Evolutionary conservation across 64 coral and sea anemone genomes (phyloP), one percentile per base, ranked within the genome.

Genomic region (Trachythela sp.): DNA sequence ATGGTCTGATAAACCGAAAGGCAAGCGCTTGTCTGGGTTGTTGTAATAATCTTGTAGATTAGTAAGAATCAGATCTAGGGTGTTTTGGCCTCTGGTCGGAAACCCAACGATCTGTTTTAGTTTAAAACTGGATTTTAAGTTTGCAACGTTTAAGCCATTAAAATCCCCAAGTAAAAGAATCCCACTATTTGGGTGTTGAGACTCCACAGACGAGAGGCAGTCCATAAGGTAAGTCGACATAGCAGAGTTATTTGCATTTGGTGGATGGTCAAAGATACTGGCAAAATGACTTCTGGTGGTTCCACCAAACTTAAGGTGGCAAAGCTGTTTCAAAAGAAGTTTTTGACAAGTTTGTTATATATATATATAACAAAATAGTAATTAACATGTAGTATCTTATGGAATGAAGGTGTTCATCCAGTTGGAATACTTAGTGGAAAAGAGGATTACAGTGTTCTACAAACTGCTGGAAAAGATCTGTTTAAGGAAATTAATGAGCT

Each of bases 401-500:
- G 56, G 56, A 64, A 64, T 48, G 84, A 51, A 93, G 92, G 87
- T 70, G 84, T 85, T 85, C 83, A 89, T 42, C 88, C 87, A 36
- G 67, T 89, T 40, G 87, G 72, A 40, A 49, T 89, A 14, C 50
- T 86, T 8, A 86, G 70, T 89, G 80, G 83, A 6, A 48, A 36
- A 39, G 92, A 89, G 84, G 68, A 50, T 32, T 71, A 70, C 48
- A 31, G 48, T 9, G 88, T 83, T 0, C 39, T 93, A 48, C 38
- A 88, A 85, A 83, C 88, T 20, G 85, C 54, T 48, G 88, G 83
- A 13, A 38, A 42, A 54, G 54, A 89, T 49, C 39, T 89, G 38
- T 89, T 93, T 40, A 85, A 38, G 13, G 83, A 93, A 29, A 84
- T 85, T 36, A 93, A 93, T 72, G 5, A 89, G 20, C 48, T 93